Evolutionary conservation across 2,113 vertebrate species (phyloP).

Genomic region (Eolophus roseicapilla): DNA sequence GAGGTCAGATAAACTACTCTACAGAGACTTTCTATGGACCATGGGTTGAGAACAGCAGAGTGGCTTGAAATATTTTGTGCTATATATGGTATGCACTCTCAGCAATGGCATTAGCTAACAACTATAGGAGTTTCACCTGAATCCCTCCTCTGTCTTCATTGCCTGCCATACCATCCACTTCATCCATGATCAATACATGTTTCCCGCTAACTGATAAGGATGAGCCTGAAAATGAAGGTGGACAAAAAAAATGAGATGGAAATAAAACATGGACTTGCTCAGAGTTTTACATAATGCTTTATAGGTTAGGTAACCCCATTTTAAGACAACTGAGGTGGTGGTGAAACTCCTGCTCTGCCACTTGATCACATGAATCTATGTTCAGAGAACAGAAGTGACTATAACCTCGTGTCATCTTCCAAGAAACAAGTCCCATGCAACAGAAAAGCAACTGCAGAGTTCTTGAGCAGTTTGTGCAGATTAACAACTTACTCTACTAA

Average conservation of each 20-base stretch:
- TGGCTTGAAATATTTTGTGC: not conserved
- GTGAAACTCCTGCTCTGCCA: not conserved
- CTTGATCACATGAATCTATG: not conserved
- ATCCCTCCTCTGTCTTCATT: constrained; percentile 95
- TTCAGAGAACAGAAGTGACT: not conserved
- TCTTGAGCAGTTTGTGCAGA: not conserved
- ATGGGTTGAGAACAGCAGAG: not conserved
- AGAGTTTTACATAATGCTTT: not conserved
- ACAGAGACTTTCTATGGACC: not conserved
- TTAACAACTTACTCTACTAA: not conserved
- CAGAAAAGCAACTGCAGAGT: not conserved
- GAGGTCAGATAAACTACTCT: not conserved
- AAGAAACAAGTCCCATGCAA: not conserved
- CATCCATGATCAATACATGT: constrained; percentile 96
- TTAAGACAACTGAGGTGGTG: not conserved
- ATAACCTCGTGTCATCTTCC: not conserved
- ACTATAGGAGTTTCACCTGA: constrained; percentile 79
- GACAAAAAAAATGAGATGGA: constrained; percentile 32
- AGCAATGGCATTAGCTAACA: not conserved
- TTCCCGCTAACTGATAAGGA: constrained; percentile 81
- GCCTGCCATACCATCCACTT: constrained; percentile 98
- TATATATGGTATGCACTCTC: not conserved
- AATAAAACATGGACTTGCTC: not conserved
- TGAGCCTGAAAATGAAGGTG: constrained; percentile 74
- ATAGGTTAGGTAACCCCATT: not conserved